phyloP scores from a whole-genome alignment of 2,888 invertebrate species.

The Drosophila eohydei region DNA sequence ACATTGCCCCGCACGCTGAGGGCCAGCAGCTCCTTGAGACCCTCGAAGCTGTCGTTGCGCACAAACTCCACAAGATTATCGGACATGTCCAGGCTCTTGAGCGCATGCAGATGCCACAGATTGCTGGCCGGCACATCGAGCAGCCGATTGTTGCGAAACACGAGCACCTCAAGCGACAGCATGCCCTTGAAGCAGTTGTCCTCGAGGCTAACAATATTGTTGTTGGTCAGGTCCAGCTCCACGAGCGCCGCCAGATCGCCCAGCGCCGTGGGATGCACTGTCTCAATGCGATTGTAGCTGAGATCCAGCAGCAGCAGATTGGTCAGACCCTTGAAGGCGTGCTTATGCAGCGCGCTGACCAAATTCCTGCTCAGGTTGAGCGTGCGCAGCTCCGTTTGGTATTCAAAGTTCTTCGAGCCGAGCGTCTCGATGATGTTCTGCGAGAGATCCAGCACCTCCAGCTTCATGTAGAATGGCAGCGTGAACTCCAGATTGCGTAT shows the following conservation, averaged over 20 bases:
- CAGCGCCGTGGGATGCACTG: slow-evolving; percentile 91
- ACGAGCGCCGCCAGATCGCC: slow-evolving; percentile 90
- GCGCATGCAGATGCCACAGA: slow-evolving; percentile 88
- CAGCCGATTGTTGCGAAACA: slow-evolving; percentile 92
- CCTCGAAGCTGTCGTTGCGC: slow-evolving; percentile 90
- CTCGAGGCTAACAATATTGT: slow-evolving; percentile 90
- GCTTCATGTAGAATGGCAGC: slow-evolving; percentile 91
- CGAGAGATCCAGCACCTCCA: slow-evolving; percentile 92
- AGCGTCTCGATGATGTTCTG: slow-evolving; percentile 92
- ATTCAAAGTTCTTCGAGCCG: slow-evolving; percentile 93
- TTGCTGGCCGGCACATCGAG: slow-evolving; percentile 91
- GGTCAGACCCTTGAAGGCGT: slow-evolving; percentile 90
- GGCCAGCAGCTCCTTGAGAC: slow-evolving; percentile 89
- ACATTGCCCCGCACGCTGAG: slow-evolving; percentile 91
- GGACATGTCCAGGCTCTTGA: slow-evolving; percentile 91
- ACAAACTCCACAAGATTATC: slow-evolving; percentile 92
- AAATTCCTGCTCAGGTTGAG: slow-evolving; percentile 92
- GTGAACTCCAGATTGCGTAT: slow-evolving; percentile 92
- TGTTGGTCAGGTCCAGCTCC: slow-evolving; percentile 91
- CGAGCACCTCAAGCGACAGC: slow-evolving; percentile 89
- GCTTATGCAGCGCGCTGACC: slow-evolving; percentile 89
- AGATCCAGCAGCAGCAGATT: slow-evolving; percentile 89
- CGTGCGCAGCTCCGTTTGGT: slow-evolving; percentile 89
- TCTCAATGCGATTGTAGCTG: slow-evolving; percentile 91
- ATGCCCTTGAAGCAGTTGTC: slow-evolving; percentile 89